Base-by-base conservation (phyloP, 2,888 invertebrate genomes). In the Drosophila nr. medialis region DNA sequence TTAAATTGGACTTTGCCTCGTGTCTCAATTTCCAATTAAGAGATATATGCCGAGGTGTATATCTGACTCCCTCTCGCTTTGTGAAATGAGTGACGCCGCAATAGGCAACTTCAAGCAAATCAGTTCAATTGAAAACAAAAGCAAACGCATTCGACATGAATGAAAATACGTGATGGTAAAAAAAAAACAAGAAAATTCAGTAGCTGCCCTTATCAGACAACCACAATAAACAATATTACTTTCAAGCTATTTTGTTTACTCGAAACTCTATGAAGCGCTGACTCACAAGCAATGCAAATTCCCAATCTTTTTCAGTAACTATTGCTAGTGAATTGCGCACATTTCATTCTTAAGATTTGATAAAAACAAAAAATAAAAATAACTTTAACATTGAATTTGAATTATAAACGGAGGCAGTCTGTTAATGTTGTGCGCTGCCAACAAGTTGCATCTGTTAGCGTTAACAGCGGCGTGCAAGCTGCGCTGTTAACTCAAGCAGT, bases 21-120 rank as follows among this genome's bases (percentile, higher is more conserved):
- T 83, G 84, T 79, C 72, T 72, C 81, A 79, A 72, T 76, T 84
- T 89, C 65, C 84, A 84, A 84, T 84, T 84, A 89, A 86, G 30
- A 79, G 71, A 79, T 81, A 21, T 40, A n/a, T 27, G 27, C 38
- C 4, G 21, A 49, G 51, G 32, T 55, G 36, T 51, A 49, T 61
- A 59, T 67, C 45, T 67, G 65, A 21, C 54, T 64, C 50, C 66
- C 24, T 45, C 45, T 24, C 40, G n/a, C 11, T 40, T 10, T 40
- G 29, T 73, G 67, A 74, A 49, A 45, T 76, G 70, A 45, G 30
- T 75, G 70, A 63, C 58, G 70, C 54, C 34, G n/a, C 40, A 67
- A 80, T 65, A 75, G 74, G 53, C 66, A 50, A 42, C 21, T 56
- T 56, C 58, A 76, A 75, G 49, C 78, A 79, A 76, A 81, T 84